phyloP scores from a whole-genome alignment of 1,140 invertebrate species.

The Vanessa atalanta region DNA sequence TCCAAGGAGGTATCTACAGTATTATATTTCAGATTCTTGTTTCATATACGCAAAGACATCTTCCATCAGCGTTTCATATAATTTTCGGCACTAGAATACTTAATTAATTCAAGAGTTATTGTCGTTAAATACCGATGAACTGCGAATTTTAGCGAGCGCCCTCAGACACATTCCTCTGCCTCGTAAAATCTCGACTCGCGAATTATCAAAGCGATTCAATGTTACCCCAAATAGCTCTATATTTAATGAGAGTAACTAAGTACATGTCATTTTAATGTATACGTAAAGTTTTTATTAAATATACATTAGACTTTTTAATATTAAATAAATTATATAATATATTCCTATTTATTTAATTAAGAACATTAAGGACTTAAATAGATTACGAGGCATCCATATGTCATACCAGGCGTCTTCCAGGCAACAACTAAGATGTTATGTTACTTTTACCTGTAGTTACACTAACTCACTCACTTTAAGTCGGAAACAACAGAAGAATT shows the following conservation, averaged over 20 bases:
- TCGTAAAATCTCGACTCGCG: slow-evolving; percentile 10
- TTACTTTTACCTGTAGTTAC: no score
- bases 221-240: not conserved
- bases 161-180: slow-evolving; percentile 4
- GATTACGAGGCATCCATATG: no score
- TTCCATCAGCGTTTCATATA: not conserved
- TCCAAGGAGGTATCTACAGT: no score
- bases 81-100: not conserved
- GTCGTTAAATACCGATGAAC: not conserved
- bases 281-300: not conserved
- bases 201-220: slow-evolving; percentile 8
- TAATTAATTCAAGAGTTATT: not conserved
- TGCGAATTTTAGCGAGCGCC: not conserved
- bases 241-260: not conserved
- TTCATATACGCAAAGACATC: no score
- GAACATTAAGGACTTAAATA: no score
- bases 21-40: no score
- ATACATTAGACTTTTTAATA: not conserved
- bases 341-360: no score
- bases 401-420: no score
- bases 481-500: no score
- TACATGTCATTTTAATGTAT: not conserved
- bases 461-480: no score
- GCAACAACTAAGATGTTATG: no score
- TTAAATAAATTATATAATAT: no score